Conservation (phyloP, 2,113 vertebrate genomes). For the Microtus oregoni region DNA sequence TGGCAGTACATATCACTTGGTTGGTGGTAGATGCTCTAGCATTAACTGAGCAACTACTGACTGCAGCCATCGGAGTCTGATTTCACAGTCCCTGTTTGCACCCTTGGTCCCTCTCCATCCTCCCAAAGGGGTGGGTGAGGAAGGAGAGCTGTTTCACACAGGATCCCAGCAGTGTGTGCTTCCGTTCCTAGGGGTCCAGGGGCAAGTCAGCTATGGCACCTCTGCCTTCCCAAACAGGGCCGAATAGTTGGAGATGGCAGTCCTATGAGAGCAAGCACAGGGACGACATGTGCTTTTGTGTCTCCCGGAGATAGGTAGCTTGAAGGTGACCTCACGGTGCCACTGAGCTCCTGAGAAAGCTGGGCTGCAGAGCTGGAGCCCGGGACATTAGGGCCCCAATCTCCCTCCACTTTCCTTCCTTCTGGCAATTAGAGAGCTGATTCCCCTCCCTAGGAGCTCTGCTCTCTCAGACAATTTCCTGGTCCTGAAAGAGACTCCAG, state of each 20-base stretch:
- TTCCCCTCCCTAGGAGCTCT: conserved; percentile 11
- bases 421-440: conserved; percentile 39
- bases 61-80: background rate
- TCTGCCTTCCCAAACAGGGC: background rate
- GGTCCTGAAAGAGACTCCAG: conserved; percentile 39
- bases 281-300: background rate
- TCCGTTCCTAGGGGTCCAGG: background rate
- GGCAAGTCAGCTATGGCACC: background rate
- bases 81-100: background rate
- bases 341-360: background rate
- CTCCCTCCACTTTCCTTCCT: background rate
- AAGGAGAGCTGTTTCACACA: background rate
- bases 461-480: conserved; percentile 61
- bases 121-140: no score
- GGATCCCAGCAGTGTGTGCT: background rate
- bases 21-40: background rate
- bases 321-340: background rate
- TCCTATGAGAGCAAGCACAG: rapidly evolving
- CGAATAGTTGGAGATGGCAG: background rate
- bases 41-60: background rate
- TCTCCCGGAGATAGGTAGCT: background rate
- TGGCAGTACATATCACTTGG: background rate
- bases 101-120: background rate
- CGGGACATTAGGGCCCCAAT: background rate
- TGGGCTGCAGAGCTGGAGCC: background rate